A percentile compares a stretch with the other conserved stretches of the same genome.
Evolutionary conservation across 2,797 vertebrate species (phyloP).

Genomic region (Glyptemys insculpta): DNA sequence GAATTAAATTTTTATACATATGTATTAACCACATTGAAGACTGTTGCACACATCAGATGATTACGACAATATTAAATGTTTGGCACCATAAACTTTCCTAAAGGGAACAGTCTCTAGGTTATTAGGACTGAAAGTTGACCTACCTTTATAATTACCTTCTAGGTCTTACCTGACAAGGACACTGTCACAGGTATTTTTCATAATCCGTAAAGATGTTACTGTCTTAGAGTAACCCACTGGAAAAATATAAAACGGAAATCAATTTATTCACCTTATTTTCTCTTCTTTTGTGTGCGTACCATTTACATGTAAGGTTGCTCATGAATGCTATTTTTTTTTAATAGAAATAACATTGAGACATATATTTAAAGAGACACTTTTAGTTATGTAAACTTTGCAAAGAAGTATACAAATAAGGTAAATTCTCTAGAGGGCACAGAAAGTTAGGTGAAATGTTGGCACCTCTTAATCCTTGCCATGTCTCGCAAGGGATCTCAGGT

Average conservation of each 20-base stretch:
- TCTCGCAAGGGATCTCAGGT: not conserved
- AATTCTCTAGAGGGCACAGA: not conserved
- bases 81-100: fast-evolving
- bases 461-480: not conserved
- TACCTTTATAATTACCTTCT: not conserved
- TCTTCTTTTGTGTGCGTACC: not conserved
- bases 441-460: not conserved
- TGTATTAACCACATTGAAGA: fast-evolving
- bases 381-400: not conserved
- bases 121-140: not conserved
- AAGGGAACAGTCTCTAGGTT: not conserved
- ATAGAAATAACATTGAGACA: not conserved
- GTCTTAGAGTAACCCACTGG: not conserved
- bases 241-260: not conserved
- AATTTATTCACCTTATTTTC: not conserved
- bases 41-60: not conserved
- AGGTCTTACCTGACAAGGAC: not conserved
- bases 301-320: not conserved
- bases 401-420: not conserved
- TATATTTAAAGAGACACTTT: not conserved
- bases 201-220: not conserved
- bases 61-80: fast-evolving
- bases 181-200: not conserved
- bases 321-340: not conserved
- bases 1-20: fast-evolving